These are phyloP conservation scores for Pseudeuparius sepicola DNA, from an alignment of 2,888 invertebrate genomes.

Conservation along the genomic window DNA sequence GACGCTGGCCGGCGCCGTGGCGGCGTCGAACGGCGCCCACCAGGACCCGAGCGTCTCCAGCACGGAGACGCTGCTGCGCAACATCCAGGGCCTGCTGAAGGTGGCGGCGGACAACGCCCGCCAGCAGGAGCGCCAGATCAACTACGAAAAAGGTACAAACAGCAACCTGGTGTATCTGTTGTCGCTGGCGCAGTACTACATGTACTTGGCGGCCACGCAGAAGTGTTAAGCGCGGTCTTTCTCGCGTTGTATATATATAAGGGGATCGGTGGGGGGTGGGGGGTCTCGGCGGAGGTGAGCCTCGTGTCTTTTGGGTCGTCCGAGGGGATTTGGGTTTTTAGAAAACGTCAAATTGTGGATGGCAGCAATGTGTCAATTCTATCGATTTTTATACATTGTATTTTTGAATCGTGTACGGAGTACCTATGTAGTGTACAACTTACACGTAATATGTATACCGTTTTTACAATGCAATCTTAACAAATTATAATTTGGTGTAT, in stretches of 20 bases:
- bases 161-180: slow-evolving; percentile 42
- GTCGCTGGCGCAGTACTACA: slow-evolving; percentile 40
- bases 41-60: slow-evolving; percentile 63
- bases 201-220: slow-evolving; percentile 41
- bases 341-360: too few relatives aligned
- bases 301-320: too few relatives aligned
- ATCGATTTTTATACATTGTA: too few relatives aligned
- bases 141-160: slow-evolving; percentile 87
- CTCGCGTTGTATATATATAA: slow-evolving; percentile 1
- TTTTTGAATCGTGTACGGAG: too few relatives aligned
- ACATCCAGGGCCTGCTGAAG: slow-evolving; percentile 91
- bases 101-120: slow-evolving; percentile 96
- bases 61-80: slow-evolving; percentile 86
- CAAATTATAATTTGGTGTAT: too few relatives aligned
- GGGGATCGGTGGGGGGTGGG: too few relatives aligned
- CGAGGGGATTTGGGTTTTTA: too few relatives aligned
- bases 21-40: slow-evolving; percentile 42
- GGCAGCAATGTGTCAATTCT: too few relatives aligned
- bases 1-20: slow-evolving; percentile 56
- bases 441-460: too few relatives aligned
- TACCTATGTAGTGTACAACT: too few relatives aligned
- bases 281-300: too few relatives aligned
- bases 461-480: too few relatives aligned
- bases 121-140: slow-evolving; percentile 91
- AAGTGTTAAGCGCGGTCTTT: slow-evolving; percentile 33